A percentile compares a stretch with the other conserved stretches of the same genome.
phyloP scores from a whole-genome alignment of 2,113 vertebrate species.

The Tachysurus vachellii region DNA sequence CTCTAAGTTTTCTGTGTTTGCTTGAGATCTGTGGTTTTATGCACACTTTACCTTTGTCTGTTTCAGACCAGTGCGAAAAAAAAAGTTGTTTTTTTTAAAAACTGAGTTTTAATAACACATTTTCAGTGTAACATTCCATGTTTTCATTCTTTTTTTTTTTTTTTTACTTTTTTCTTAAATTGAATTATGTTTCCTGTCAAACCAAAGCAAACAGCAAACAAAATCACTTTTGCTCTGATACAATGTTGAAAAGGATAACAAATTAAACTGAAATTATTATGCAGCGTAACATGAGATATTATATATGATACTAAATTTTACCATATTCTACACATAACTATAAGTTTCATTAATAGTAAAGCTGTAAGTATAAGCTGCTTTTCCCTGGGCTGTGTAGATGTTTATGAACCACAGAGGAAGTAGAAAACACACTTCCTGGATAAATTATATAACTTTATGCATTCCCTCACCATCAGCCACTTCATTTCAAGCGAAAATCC shows the following conservation, averaged over 20 bases:
- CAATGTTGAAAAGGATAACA: neutral
- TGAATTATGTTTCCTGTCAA: neutral
- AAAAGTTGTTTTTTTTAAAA: too few relatives aligned
- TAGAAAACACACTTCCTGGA: slow-evolving; percentile 23
- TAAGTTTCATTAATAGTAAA: neutral
- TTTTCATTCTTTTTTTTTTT: too few relatives aligned
- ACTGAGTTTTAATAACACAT: neutral
- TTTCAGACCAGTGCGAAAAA: neutral
- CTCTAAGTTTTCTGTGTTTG: neutral
- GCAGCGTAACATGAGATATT: neutral
- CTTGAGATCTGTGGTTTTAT: neutral
- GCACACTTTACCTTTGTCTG: too few relatives aligned
- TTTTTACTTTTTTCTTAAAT: neutral
- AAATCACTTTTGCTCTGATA: neutral
- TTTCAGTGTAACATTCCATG: neutral
- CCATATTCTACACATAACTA: neutral
- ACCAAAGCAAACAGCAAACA: neutral
- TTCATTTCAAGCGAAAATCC: slow-evolving; percentile 35
- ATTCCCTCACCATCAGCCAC: slow-evolving; percentile 13
- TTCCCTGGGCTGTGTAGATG: neutral
- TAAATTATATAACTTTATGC: neutral
- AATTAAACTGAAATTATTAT: neutral
- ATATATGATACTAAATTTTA: neutral
- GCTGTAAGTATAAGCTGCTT: neutral
- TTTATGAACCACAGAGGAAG: slow-evolving; percentile 24